Percentiles rank a stretch among this genome's conserved stretches.
phyloP scores from a whole-genome alignment of 2,113 vertebrate species.

The Petaurus breviceps region DNA sequence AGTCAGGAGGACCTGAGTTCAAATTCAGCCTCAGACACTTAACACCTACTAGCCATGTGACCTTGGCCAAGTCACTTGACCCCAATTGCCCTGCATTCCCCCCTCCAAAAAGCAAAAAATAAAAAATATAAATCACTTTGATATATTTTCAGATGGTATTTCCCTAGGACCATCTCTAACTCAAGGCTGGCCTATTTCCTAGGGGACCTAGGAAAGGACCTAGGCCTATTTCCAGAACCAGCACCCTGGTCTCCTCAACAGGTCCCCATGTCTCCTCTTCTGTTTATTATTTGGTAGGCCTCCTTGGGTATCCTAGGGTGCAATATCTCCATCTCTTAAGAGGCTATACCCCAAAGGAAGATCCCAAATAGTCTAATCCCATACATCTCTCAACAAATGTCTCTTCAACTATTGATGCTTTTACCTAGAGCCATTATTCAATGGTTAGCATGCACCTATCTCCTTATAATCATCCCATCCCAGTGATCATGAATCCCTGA shows the following conservation, averaged over 20 bases:
- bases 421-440: not conserved
- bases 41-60: too few species aligned
- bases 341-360: not conserved
- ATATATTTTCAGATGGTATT: not conserved
- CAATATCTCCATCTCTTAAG: not conserved
- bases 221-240: too few species aligned
- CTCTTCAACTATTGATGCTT: not conserved
- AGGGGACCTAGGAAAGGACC: too few species aligned
- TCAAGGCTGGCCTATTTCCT: not conserved
- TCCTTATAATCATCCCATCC: not conserved
- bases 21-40: too few species aligned
- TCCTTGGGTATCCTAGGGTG: not conserved
- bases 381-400: not conserved
- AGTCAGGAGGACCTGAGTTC: too few species aligned
- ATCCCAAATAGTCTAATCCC: not conserved
- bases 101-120: too few species aligned
- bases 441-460: not conserved
- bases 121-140: constrained; percentile 11
- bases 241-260: not conserved
- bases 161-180: not conserved
- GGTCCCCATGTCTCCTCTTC: not conserved
- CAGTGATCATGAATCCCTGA: not conserved
- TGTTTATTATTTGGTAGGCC: not conserved
- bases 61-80: too few species aligned
- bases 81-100: too few species aligned